A percentile compares a stretch with the other conserved stretches of the same genome.
Conservation (phyloP, 2,888 invertebrate species). For the Macaria liturata region DNA sequence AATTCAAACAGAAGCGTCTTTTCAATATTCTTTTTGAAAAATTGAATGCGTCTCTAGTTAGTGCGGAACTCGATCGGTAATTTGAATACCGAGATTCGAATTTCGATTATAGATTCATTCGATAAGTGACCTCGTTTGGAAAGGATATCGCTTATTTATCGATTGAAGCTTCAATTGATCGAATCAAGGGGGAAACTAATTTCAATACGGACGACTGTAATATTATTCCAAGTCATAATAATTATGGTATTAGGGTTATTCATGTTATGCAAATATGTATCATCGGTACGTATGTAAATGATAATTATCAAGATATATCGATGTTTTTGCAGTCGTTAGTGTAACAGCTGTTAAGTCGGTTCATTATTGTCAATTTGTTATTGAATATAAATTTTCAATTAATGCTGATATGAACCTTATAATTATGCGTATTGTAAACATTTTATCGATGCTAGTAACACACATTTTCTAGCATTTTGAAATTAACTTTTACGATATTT, state of each 20-base stretch:
- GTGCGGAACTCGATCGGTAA: constrained; percentile 73
- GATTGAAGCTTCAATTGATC: constrained; percentile 62
- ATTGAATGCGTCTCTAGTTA: constrained; percentile 59
- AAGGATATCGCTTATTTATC: constrained; percentile 79
- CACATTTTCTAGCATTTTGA: no score
- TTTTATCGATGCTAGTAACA: no score
- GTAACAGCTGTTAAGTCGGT: constrained; percentile 23
- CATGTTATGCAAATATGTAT: constrained; percentile 8
- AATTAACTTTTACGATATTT: no score
- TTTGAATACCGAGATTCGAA: constrained; percentile 72
- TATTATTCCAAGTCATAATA: constrained; percentile 8
- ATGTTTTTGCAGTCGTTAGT: constrained; percentile 43
- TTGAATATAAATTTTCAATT: constrained; percentile 6
- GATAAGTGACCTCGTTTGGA: constrained; percentile 79
- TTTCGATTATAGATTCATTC: constrained; percentile 81
- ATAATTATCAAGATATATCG: constrained; percentile 45
- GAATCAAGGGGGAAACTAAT: constrained; percentile 34
- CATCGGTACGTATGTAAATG: constrained; percentile 34
- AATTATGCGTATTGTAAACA: no score
- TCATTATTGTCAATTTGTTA: constrained; percentile 25
- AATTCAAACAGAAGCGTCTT: constrained; percentile 76
- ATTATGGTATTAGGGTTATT: constrained; percentile 4
- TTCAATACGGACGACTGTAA: constrained; percentile 17
- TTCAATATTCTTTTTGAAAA: constrained; percentile 64
- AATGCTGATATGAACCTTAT: constrained; percentile 4